A percentile compares a stretch with the other conserved stretches of the same genome.
phyloP scores from a whole-genome alignment of 1,140 invertebrate genomes.

The Eufriesea mexicana region DNA sequence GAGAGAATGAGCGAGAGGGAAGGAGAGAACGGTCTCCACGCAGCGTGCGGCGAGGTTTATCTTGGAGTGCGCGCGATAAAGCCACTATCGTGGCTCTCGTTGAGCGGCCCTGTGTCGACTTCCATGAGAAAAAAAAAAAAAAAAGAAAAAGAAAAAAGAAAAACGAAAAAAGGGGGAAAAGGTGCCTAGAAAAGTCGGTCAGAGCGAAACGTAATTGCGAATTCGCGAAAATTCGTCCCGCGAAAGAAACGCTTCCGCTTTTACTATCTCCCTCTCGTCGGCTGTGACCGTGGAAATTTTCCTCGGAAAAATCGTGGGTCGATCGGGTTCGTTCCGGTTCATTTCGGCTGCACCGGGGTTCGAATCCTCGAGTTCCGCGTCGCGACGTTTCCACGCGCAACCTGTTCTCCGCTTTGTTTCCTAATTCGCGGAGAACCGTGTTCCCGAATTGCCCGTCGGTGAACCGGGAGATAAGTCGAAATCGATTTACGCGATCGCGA shows the following conservation, averaged over 20 bases:
- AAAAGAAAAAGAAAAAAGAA: neutral
- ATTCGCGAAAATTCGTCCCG: neutral
- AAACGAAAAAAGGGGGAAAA: neutral
- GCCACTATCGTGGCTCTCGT: slow-evolving; percentile 59
- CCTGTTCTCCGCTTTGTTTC: neutral
- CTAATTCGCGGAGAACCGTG: neutral
- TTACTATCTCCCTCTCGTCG: no score
- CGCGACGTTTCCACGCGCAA: neutral
- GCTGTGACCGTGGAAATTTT: neutral
- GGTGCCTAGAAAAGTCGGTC: neutral
- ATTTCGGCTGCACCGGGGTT: neutral
- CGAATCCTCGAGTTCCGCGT: neutral
- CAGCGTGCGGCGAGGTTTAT: slow-evolving; percentile 63
- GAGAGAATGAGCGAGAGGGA: slow-evolving; percentile 7
- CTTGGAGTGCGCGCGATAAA: slow-evolving; percentile 62
- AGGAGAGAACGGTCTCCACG: neutral
- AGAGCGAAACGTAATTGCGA: no score
- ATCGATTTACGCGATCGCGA: neutral
- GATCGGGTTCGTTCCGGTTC: neutral
- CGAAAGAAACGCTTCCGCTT: neutral
- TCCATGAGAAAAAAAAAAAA: neutral
- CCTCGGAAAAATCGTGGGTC: neutral
- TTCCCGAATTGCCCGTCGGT: neutral
- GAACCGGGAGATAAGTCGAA: neutral
- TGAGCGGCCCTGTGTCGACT: slow-evolving; percentile 1